phyloP scores from a whole-genome alignment of 2,797 vertebrate genomes.

The Tolypeutes matacus region DNA sequence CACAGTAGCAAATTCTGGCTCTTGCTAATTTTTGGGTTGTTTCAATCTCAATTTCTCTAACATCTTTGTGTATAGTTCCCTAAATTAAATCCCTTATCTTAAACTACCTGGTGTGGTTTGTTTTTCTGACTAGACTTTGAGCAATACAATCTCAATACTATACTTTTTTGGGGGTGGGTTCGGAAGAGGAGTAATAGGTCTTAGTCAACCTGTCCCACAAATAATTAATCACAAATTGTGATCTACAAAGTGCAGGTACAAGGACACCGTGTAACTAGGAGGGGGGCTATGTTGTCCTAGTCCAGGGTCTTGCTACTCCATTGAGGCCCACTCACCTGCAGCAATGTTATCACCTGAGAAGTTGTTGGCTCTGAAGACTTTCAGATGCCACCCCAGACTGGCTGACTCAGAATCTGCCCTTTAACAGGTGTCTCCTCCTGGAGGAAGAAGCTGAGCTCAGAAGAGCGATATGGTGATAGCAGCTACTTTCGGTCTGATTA shows the following conservation, averaged over 20 bases:
- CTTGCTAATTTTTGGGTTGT: neutral
- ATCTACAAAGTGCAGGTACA: neutral
- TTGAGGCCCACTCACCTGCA: neutral
- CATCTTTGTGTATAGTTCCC: constrained; percentile 1
- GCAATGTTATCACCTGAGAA: neutral
- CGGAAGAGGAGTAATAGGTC: neutral
- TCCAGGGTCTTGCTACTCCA: neutral
- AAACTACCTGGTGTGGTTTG: neutral
- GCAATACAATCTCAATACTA: neutral
- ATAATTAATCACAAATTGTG: neutral
- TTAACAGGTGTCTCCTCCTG: neutral
- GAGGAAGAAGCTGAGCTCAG: neutral
- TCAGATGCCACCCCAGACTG: neutral
- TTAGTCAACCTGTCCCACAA: neutral
- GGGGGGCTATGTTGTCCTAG: neutral
- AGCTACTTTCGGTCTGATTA: neutral
- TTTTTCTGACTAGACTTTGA: constrained; percentile 56
- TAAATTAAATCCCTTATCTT: constrained; percentile 56
- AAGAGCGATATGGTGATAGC: neutral
- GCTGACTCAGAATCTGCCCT: constrained; percentile 2
- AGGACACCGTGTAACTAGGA: neutral
- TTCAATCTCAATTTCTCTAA: constrained; percentile 18
- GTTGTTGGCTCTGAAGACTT: neutral
- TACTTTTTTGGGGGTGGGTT: neutral
- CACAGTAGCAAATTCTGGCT: neutral